phyloP scores from a whole-genome alignment of 2,113 vertebrate species.

The Mesocricetus auratus region DNA sequence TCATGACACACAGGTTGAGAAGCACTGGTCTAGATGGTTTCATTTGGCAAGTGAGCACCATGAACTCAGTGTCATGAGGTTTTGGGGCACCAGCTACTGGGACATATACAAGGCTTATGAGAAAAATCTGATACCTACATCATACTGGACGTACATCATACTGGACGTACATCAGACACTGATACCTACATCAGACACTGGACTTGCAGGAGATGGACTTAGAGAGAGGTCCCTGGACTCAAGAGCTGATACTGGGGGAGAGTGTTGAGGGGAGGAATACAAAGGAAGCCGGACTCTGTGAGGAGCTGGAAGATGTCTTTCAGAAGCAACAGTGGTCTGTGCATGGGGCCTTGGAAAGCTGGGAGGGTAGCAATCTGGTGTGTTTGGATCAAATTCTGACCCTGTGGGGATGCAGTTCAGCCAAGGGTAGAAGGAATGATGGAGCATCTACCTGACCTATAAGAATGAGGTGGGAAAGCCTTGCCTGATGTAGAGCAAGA shows the following conservation, averaged over 20 bases:
- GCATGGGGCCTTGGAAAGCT: neutral
- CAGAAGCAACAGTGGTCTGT: neutral
- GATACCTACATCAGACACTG: neutral
- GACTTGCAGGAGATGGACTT: rapidly evolving
- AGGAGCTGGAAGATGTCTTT: neutral
- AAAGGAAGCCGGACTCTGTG: neutral
- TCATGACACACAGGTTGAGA: neutral
- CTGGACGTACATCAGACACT: neutral
- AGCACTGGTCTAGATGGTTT: neutral
- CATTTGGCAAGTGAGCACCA: neutral
- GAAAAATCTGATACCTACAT: rapidly evolving
- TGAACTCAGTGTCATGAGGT: neutral
- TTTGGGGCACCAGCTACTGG: rapidly evolving
- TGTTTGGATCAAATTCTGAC: neutral
- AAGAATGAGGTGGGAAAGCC: rapidly evolving
- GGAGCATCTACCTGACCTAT: rapidly evolving
- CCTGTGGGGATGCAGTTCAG: neutral
- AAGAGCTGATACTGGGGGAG: neutral
- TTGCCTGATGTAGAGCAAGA: neutral
- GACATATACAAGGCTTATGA: neutral
- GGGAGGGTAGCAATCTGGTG: rapidly evolving
- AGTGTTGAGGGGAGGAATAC: neutral
- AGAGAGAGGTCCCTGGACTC: neutral
- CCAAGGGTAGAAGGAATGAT: neutral
- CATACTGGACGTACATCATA: neutral